Conservation (phyloP, 2,113 vertebrate genomes). For the Eurystomus gularis region DNA sequence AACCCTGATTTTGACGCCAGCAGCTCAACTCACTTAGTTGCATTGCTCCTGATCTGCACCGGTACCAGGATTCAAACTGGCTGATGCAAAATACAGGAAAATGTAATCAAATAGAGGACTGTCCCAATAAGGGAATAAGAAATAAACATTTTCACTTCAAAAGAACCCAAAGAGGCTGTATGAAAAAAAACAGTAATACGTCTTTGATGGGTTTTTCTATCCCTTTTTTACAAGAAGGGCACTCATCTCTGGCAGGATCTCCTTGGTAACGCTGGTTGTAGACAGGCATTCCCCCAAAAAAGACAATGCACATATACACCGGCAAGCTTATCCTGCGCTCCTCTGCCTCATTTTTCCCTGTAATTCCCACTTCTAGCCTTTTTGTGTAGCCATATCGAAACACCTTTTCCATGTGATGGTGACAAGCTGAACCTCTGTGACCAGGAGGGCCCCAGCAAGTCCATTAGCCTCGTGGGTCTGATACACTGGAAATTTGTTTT, state of each 20-base stretch:
- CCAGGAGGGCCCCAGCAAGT: rapidly evolving
- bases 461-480: background rate
- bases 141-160: slow-evolving; percentile 20
- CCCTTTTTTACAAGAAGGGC: background rate
- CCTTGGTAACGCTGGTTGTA: slow-evolving; percentile 21
- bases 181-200: background rate
- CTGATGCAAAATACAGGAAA: background rate
- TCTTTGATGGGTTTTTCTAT: background rate
- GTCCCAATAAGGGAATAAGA: background rate
- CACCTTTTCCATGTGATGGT: background rate
- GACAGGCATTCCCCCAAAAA: background rate
- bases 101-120: background rate
- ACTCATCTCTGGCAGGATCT: slow-evolving; percentile 5
- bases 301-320: rapidly evolving
- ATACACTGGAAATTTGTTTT: background rate
- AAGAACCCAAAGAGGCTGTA: background rate
- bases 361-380: background rate
- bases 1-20: background rate
- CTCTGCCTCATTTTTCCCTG: background rate
- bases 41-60: background rate
- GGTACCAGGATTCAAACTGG: background rate
- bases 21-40: background rate
- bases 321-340: background rate
- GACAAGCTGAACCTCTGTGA: background rate
- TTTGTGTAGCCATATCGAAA: background rate